These are phyloP conservation scores for Picus viridis DNA, from an alignment of 2,797 vertebrate species.

Conservation along the genomic window DNA sequence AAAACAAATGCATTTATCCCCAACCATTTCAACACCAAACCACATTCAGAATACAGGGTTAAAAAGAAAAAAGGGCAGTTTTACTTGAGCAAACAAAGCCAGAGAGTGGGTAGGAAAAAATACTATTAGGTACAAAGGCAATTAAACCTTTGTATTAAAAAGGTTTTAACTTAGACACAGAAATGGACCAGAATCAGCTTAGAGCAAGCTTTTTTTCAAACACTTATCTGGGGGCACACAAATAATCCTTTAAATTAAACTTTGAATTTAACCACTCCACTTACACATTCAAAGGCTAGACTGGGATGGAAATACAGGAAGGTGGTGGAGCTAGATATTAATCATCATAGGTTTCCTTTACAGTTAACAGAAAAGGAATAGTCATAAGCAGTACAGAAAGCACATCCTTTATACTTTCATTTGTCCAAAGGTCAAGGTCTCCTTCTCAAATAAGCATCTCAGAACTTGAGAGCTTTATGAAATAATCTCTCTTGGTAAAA, in stretches of 20 bases:
- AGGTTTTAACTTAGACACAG: background rate
- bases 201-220: background rate
- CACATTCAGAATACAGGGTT: background rate
- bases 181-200: background rate
- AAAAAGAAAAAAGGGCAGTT: background rate
- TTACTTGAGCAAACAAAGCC: background rate
- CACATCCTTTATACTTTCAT: fast-evolving
- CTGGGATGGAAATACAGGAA: fast-evolving
- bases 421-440: background rate
- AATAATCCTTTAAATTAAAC: background rate
- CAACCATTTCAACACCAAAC: background rate
- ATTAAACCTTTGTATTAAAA: background rate
- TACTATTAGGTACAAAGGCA: background rate
- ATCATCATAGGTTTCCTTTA: fast-evolving
- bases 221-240: background rate
- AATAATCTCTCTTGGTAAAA: background rate
- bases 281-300: background rate
- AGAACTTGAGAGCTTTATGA: background rate
- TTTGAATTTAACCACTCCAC: background rate
- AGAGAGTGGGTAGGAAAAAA: background rate
- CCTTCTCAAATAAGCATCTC: background rate
- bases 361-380: background rate
- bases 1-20: background rate
- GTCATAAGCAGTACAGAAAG: background rate
- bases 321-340: background rate